Evolutionary conservation across 2,797 vertebrate genomes (phyloP).

Genomic region (Tiaroga cobitis): DNA sequence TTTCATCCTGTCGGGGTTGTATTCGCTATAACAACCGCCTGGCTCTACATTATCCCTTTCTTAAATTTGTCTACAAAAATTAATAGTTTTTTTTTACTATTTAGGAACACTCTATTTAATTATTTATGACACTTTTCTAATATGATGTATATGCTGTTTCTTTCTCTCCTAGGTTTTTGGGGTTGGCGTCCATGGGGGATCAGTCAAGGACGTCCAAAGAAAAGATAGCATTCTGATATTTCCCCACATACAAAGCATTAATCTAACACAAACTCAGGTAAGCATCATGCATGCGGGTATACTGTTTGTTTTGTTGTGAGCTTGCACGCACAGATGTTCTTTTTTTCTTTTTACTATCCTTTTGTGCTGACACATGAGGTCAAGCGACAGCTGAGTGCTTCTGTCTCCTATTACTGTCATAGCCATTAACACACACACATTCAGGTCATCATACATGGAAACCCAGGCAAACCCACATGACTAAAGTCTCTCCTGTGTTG

Average conservation of each 20-base stretch:
- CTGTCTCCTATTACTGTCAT: constrained; percentile 2
- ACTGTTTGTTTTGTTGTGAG: neutral
- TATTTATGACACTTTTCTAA: neutral
- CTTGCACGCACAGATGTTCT: no score
- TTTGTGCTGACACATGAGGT: constrained; percentile 37
- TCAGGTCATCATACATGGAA: neutral
- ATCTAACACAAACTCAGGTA: constrained; percentile 92
- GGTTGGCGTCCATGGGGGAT: constrained; percentile 78
- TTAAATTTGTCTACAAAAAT: no score
- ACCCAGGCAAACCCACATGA: neutral
- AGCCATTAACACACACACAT: constrained; percentile 25
- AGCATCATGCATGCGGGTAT: constrained; percentile 1
- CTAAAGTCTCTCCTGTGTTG: neutral
- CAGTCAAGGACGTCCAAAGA: constrained; percentile 78
- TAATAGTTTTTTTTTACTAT: no score
- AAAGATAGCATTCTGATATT: constrained; percentile 85
- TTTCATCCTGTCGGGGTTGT: no score
- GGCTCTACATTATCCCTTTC: no score
- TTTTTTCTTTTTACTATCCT: neutral
- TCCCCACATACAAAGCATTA: constrained; percentile 92
- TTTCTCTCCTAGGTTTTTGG: constrained; percentile 86
- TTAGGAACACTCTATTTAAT: neutral
- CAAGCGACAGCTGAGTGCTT: constrained; percentile 19
- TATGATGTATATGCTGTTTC: neutral
- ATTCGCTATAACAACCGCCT: no score